Evolutionary conservation across 2,113 vertebrate species (phyloP).

Genomic region (Lampris incognitus): DNA sequence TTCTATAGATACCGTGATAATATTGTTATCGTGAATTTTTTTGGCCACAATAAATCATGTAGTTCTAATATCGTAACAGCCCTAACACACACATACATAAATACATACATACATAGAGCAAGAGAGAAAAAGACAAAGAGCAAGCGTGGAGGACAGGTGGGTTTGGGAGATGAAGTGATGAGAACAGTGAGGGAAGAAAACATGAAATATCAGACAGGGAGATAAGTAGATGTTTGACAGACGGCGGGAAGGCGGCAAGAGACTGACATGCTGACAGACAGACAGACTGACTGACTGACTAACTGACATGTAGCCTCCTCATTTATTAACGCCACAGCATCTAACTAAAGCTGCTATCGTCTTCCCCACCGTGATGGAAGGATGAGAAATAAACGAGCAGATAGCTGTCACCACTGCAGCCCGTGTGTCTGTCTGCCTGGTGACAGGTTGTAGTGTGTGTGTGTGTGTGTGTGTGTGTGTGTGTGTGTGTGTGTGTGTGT

Average conservation of each 20-base stretch:
- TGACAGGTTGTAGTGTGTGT: constrained; percentile 43
- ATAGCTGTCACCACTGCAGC: constrained; percentile 49
- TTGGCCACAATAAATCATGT: too few relatives aligned
- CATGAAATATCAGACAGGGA: constrained; percentile 1
- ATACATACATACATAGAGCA: constrained; percentile 1
- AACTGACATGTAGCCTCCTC: constrained; percentile 15
- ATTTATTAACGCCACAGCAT: constrained; percentile 46
- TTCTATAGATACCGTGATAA: too few relatives aligned
- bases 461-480: background rate
- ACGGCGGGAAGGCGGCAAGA: constrained; percentile 17
- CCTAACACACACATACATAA: too few relatives aligned
- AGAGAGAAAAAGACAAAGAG: background rate
- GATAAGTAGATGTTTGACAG: constrained; percentile 7
- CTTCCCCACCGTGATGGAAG: constrained; percentile 36
- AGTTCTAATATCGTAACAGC: too few relatives aligned
- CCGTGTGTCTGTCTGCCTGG: constrained; percentile 35
- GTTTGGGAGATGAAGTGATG: background rate
- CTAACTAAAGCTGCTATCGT: constrained; percentile 40
- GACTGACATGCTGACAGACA: background rate
- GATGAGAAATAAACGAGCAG: constrained; percentile 51
- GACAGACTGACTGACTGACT: background rate
- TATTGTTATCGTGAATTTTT: too few relatives aligned
- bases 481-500: constrained; percentile 22
- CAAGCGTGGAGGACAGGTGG: background rate
- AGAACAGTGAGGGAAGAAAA: constrained; percentile 14